A percentile compares a stretch with the other conserved stretches of the same genome.
Evolutionary conservation across 2,797 vertebrate genomes (phyloP).

Genomic region (Alca torda): DNA sequence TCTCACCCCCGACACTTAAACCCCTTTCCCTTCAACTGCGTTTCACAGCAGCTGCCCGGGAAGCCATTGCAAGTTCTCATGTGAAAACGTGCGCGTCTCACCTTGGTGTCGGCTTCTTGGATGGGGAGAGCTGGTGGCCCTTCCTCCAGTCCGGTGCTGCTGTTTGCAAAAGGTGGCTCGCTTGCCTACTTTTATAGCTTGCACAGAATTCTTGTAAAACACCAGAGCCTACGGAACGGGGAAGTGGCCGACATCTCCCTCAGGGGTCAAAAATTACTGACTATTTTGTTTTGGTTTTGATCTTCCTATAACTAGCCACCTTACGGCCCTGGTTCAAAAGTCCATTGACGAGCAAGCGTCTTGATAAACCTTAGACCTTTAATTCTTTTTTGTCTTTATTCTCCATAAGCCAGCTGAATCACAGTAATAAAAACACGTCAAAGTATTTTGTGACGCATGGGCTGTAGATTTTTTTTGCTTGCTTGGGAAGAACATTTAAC

Average conservation of each 20-base stretch:
- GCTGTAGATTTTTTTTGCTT: background rate
- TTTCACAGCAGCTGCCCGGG: background rate
- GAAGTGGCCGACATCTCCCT: background rate
- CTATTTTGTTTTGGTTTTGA: background rate
- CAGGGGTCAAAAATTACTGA: background rate
- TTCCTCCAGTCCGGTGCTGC: background rate
- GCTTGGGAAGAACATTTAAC: background rate
- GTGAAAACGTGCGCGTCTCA: background rate
- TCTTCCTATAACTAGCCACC: background rate
- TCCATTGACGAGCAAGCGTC: rapidly evolving
- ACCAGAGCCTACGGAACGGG: background rate
- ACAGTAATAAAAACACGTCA: background rate
- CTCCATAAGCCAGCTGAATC: background rate
- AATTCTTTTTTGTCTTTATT: background rate
- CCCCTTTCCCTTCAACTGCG: background rate
- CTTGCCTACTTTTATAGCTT: background rate
- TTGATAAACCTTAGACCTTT: background rate
- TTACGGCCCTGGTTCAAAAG: background rate
- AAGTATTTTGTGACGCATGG: rapidly evolving
- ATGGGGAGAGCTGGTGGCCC: too few species aligned
- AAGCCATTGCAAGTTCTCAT: background rate
- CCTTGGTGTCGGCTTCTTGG: background rate
- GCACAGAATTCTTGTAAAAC: background rate
- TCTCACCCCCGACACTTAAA: background rate
- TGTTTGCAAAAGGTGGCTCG: rapidly evolving